Conservation (phyloP, 2,113 vertebrate species). For the Neopipo cinnamomea region DNA sequence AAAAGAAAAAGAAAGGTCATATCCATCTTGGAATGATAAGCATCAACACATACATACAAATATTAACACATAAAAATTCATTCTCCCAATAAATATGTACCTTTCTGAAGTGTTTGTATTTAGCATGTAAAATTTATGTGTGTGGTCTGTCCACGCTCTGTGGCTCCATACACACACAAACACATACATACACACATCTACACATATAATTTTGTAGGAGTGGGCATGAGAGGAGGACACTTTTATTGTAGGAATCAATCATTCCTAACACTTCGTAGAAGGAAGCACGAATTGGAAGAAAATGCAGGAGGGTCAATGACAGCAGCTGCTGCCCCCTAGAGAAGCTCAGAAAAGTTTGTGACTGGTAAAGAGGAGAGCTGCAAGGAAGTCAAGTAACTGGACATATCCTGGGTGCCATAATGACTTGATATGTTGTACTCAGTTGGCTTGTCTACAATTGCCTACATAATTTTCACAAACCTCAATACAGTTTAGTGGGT, state of each 20-base stretch:
- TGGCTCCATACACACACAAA: background rate
- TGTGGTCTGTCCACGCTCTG: fast-evolving
- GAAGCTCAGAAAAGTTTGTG: background rate
- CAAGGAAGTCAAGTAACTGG: background rate
- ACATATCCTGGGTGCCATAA: background rate
- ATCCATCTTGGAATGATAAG: background rate
- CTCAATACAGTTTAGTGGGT: background rate
- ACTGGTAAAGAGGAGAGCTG: background rate
- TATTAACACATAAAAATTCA: background rate
- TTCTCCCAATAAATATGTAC: background rate
- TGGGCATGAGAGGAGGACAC: background rate
- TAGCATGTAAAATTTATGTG: background rate
- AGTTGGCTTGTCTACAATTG: background rate
- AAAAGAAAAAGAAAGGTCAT: background rate
- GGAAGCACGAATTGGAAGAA: background rate
- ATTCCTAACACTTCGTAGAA: background rate
- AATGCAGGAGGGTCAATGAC: background rate
- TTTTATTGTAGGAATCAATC: background rate
- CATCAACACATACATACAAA: background rate
- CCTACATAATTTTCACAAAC: background rate
- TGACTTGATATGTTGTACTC: background rate
- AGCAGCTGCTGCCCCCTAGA: background rate
- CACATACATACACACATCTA: background rate
- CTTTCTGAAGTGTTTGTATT: background rate
- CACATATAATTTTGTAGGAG: background rate